These are phyloP conservation scores for Bovichtus diacanthus DNA, from an alignment of 2,797 vertebrate species.

Conservation along the genomic window DNA sequence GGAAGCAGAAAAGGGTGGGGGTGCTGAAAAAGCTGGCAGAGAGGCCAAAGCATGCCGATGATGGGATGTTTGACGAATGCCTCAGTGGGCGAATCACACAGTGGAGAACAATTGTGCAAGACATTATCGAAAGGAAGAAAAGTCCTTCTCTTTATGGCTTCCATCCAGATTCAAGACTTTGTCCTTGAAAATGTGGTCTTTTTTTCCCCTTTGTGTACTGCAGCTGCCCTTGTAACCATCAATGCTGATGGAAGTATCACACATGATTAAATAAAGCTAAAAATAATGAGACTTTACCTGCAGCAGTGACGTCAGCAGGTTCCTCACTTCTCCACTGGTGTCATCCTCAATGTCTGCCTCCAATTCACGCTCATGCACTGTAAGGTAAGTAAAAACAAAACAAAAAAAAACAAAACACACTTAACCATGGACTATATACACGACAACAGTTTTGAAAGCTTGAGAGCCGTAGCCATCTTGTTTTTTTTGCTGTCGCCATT, in stretches of 20 bases:
- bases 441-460: too few species aligned
- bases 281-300: conserved; percentile 84
- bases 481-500: too few species aligned
- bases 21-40: conserved; percentile 16
- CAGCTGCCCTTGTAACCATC: background rate
- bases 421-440: too few species aligned
- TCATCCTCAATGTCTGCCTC: conserved; percentile 92
- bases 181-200: background rate
- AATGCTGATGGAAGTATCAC: background rate
- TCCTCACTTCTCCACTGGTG: conserved; percentile 90
- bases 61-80: conserved; percentile 48
- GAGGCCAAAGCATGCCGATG: conserved; percentile 38
- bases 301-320: conserved; percentile 88
- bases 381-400: too few species aligned
- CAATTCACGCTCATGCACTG: conserved; percentile 90
- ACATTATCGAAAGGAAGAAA: conserved; percentile 10
- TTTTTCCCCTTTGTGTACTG: background rate
- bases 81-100: conserved; percentile 45
- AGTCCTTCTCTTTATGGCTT: background rate
- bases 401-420: too few species aligned
- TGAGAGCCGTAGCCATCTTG: too few species aligned
- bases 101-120: conserved; percentile 36
- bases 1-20: conserved; percentile 53
- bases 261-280: background rate
- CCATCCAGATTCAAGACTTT: background rate